These are phyloP conservation scores for Drosophila azteca DNA, from an alignment of 1,140 invertebrate species.

Conservation along the genomic window DNA sequence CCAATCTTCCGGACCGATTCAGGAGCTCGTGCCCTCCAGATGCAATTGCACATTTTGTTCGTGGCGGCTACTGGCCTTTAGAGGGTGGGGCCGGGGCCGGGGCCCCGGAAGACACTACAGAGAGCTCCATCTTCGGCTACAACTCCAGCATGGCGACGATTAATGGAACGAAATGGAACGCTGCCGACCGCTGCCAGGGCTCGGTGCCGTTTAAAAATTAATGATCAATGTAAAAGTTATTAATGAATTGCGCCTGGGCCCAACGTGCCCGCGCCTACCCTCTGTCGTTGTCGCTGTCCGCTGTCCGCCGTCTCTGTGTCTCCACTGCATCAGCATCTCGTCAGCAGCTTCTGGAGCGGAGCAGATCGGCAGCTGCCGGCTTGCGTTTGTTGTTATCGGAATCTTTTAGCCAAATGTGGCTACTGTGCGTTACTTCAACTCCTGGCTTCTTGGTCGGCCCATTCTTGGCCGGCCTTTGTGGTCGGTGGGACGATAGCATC, in stretches of 20 bases:
- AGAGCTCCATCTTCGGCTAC: neutral
- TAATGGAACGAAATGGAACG: constrained; percentile 52
- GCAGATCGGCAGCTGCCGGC: constrained; percentile 35
- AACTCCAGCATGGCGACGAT: constrained; percentile 44
- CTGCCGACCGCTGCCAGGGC: constrained; percentile 19
- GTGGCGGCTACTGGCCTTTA: constrained; percentile 42
- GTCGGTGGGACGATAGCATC: constrained; percentile 12
- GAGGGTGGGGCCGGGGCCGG: neutral
- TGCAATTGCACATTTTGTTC: constrained; percentile 37
- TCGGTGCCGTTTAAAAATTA: constrained; percentile 68
- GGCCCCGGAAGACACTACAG: neutral
- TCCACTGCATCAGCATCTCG: neutral
- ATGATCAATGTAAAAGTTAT: constrained; percentile 74
- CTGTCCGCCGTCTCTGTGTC: neutral
- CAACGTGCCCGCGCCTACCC: neutral
- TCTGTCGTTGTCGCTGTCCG: neutral
- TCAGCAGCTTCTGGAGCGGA: neutral
- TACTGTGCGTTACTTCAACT: constrained; percentile 54
- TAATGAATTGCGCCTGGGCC: constrained; percentile 58
- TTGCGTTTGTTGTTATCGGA: constrained; percentile 59
- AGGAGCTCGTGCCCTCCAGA: constrained; percentile 10
- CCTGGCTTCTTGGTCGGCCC: constrained; percentile 5
- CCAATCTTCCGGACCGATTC: neutral
- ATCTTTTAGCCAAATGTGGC: constrained; percentile 76
- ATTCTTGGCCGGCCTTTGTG: constrained; percentile 1